Evolutionary conservation across 2,888 invertebrate genomes (phyloP).

Genomic region (Caenorhabditis panamensis): DNA sequence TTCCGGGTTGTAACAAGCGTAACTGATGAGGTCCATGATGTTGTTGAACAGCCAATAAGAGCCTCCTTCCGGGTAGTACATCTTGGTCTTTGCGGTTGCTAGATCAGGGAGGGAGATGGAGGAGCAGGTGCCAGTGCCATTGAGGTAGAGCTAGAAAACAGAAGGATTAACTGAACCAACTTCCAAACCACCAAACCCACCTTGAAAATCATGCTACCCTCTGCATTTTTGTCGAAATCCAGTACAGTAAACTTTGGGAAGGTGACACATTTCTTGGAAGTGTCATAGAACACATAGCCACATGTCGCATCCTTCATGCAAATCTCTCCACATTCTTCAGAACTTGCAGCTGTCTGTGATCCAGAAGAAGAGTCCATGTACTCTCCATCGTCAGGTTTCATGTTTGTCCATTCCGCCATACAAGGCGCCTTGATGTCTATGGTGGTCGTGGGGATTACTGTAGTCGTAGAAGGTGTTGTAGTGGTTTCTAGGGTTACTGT

Average conservation of each 20-base stretch:
- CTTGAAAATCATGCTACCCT: slow-evolving; percentile 30
- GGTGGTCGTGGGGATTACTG: neutral
- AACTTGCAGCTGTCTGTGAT: neutral
- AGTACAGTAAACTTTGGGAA: slow-evolving; percentile 28
- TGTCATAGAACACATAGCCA: slow-evolving; percentile 19
- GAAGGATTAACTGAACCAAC: no score
- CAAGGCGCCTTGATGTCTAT: slow-evolving; percentile 25
- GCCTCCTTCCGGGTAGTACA: slow-evolving; percentile 49
- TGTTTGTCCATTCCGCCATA: slow-evolving; percentile 31
- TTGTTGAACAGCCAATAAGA: slow-evolving; percentile 40
- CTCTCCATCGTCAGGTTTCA: slow-evolving; percentile 15
- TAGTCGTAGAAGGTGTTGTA: neutral
- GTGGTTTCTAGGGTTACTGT: neutral
- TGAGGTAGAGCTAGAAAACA: slow-evolving; percentile 30
- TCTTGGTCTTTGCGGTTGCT: slow-evolving; percentile 21
- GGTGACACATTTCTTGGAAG: slow-evolving; percentile 5
- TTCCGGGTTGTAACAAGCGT: slow-evolving; percentile 36
- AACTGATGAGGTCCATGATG: slow-evolving; percentile 28
- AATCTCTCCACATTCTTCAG: slow-evolving; percentile 15
- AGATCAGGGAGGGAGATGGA: slow-evolving; percentile 19
- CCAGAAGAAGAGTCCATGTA: slow-evolving; percentile 16
- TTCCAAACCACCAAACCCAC: no score
- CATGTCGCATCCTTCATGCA: slow-evolving; percentile 26
- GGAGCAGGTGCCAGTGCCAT: slow-evolving; percentile 35
- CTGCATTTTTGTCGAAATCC: slow-evolving; percentile 18